Conservation (phyloP, 2,888 invertebrate species). For the Proisotoma minuta region DNA sequence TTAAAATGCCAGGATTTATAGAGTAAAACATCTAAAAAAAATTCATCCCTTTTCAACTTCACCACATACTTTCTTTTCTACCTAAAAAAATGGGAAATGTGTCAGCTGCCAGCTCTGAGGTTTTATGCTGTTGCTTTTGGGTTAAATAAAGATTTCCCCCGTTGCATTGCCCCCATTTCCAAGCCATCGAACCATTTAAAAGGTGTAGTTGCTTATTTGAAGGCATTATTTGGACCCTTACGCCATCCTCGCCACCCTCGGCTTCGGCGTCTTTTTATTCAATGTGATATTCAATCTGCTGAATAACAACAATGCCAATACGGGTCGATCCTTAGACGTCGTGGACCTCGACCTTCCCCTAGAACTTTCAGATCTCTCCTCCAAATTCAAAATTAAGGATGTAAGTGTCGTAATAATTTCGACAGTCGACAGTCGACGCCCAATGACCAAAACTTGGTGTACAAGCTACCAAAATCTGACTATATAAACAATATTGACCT, state of each 20-base stretch:
- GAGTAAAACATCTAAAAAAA: too few species aligned
- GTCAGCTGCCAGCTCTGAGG: too few species aligned
- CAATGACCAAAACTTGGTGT: background rate
- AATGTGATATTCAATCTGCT: slow-evolving; percentile 49
- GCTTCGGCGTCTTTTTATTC: slow-evolving; percentile 48
- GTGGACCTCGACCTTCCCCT: slow-evolving; percentile 46
- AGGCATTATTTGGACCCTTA: slow-evolving; percentile 48
- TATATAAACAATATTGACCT: background rate
- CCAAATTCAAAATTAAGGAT: slow-evolving; percentile 32
- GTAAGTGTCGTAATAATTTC: slow-evolving; percentile 34
- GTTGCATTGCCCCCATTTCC: too few species aligned
- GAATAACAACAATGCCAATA: slow-evolving; percentile 37
- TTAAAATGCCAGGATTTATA: too few species aligned
- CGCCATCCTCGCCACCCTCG: slow-evolving; percentile 48
- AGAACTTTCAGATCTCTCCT: slow-evolving; percentile 45
- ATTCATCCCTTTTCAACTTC: too few species aligned
- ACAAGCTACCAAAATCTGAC: background rate
- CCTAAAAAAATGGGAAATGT: too few species aligned
- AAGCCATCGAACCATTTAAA: too few species aligned
- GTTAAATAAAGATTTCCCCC: too few species aligned
- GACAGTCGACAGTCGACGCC: background rate
- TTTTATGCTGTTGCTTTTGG: too few species aligned
- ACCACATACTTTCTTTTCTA: too few species aligned
- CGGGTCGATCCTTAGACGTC: slow-evolving; percentile 45
- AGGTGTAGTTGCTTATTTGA: too few species aligned